Conservation (phyloP, 2,888 invertebrate genomes). For the Andrena hattorfiana region DNA sequence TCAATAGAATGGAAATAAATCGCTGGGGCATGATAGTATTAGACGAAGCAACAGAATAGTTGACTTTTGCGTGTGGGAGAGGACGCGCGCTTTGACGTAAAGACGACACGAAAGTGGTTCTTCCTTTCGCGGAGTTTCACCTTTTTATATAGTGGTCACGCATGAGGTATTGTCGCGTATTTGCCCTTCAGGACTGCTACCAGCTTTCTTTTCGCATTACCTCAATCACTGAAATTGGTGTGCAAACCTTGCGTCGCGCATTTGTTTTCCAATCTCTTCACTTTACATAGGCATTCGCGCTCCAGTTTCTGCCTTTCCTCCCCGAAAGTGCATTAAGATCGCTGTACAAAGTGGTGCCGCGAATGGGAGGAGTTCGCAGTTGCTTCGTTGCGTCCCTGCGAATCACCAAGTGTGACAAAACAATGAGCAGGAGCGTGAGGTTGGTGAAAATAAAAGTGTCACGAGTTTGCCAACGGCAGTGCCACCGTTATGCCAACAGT, state of each 20-base stretch:
- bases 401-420: constrained; percentile 75
- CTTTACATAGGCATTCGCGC: neutral
- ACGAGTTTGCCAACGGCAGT: constrained; percentile 69
- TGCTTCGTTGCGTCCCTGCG: constrained; percentile 71
- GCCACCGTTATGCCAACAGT: constrained; percentile 39
- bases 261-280: neutral
- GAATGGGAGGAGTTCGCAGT: neutral
- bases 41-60: neutral
- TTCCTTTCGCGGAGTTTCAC: constrained; percentile 78
- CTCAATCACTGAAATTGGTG: neutral
- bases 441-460: constrained; percentile 80
- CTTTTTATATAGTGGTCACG: constrained; percentile 79
- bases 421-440: constrained; percentile 62
- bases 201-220: constrained; percentile 16
- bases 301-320: neutral
- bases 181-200: constrained; percentile 72
- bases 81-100: constrained; percentile 19
- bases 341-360: neutral
- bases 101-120: constrained; percentile 70
- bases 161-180: constrained; percentile 67
- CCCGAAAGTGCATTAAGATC: neutral
- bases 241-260: neutral
- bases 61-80: neutral
- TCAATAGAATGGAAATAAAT: constrained; percentile 18
- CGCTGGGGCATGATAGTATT: constrained; percentile 40